Evolutionary conservation across 1,140 invertebrate genomes (phyloP).

Genomic region (Bombus breviceps): DNA sequence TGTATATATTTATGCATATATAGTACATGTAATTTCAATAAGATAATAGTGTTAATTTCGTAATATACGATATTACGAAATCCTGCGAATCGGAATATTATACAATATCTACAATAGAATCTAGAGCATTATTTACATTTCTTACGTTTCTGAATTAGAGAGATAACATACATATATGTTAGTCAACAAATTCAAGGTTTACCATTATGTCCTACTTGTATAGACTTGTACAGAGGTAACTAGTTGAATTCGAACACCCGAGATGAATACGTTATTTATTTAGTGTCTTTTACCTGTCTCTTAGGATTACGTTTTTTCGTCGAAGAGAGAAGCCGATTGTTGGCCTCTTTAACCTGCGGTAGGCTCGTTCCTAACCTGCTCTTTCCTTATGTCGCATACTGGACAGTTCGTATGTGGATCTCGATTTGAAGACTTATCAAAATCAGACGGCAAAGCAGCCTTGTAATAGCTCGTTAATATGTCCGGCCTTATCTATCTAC

Average conservation of each 20-base stretch:
- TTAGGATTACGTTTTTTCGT: slow-evolving; percentile 28
- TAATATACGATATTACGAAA: background rate
- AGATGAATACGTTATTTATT: background rate
- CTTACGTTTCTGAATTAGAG: background rate
- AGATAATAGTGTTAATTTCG: background rate
- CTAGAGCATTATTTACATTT: background rate
- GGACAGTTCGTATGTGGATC: slow-evolving; percentile 33
- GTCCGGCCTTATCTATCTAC: background rate
- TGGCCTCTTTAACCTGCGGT: slow-evolving; percentile 3
- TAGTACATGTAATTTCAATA: background rate
- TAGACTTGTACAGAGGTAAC: no score
- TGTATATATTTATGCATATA: background rate
- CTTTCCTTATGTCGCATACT: slow-evolving; percentile 5
- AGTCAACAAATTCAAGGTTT: background rate
- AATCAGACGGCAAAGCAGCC: slow-evolving; percentile 26
- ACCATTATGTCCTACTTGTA: background rate
- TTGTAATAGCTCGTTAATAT: slow-evolving; percentile 1
- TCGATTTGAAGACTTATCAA: slow-evolving; percentile 20
- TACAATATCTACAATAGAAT: background rate
- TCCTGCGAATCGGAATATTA: slow-evolving; percentile 1
- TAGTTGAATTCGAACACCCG: background rate
- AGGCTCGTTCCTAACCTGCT: slow-evolving; percentile 39
- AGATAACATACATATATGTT: background rate
- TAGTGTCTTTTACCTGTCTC: background rate
- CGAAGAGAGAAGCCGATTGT: slow-evolving; percentile 47